phyloP scores from a whole-genome alignment of 1,140 invertebrate species.

The Pseudomyrmex pallidus region DNA sequence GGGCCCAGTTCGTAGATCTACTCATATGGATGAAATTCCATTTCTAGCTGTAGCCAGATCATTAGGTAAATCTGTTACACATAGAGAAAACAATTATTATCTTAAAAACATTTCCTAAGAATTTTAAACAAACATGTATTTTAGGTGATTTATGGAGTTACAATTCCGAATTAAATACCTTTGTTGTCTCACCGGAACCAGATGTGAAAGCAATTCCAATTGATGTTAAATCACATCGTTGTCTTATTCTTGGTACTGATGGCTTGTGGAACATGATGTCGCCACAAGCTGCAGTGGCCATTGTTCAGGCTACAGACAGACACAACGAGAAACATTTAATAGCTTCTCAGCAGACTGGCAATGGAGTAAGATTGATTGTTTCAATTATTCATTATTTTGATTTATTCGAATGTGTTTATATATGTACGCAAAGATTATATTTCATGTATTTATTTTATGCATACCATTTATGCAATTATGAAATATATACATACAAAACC shows the following conservation, averaged over 20 bases:
- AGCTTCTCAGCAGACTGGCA: constrained; percentile 84
- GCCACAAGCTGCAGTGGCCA: constrained; percentile 92
- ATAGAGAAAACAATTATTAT: background rate
- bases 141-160: constrained; percentile 98
- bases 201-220: constrained; percentile 95
- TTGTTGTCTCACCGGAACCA: constrained; percentile 98
- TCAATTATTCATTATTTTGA: background rate
- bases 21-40: constrained; percentile 97
- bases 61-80: constrained; percentile 87
- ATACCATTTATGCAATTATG: constrained; percentile 7
- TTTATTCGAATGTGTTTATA: background rate
- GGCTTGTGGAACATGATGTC: constrained; percentile 98
- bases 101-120: background rate
- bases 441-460: constrained; percentile 32
- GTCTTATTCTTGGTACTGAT: constrained; percentile 97
- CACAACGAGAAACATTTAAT: constrained; percentile 90
- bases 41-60: constrained; percentile 98
- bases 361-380: constrained; percentile 73
- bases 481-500: constrained; percentile 25
- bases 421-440: background rate
- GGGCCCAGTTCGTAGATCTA: constrained; percentile 93
- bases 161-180: constrained; percentile 94
- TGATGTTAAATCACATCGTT: constrained; percentile 92
- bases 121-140: background rate
- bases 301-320: constrained; percentile 92